Evolutionary conservation across 2,797 vertebrate genomes (phyloP), one percentile per base, ranked within the genome.

Genomic region (Diceros bicornis): DNA sequence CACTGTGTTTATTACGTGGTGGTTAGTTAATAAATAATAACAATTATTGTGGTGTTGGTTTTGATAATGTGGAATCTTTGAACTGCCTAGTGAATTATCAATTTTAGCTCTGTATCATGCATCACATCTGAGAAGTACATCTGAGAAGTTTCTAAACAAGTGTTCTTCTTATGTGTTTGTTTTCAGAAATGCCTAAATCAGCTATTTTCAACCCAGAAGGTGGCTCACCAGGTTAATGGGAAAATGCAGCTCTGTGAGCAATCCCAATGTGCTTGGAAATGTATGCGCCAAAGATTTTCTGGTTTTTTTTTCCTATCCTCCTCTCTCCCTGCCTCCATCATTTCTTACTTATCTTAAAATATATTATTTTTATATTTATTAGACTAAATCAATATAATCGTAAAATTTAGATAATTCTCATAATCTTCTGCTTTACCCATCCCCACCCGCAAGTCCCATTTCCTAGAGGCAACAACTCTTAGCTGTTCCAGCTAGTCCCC

Each of bases 231-330:
- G 59, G 61, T 23, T 62, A 75, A 61, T 88, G 90, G 92, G 95
- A 94, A 94, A 41, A 34, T 98, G 59, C 95, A 98, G 34, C 77
- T 97, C 47, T 98, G 97, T 96, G 96, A 97, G 83, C 96, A 94
- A 72, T 72, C 27, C 14, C 47, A 16, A 0, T 98, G 97, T 87
- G 7, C 72, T 79, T 98, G 97, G 97, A 96, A 97, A 98, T 97
- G 97, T 98, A 95, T 25, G 29, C 71, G 16, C 7, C 79, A 47
- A 64, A 83, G 62, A 32, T 20, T 77, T 75, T 34, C 13, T 16
- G 5, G 5, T 50, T 47, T 61, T 59, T 71, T 7, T 16, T 78
- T 82, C 52, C 37, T 90, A 47, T 14, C 5, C 32, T 91, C 27
- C 12, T 91, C 55, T 84, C 71, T 88, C 44, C 66, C 25, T 41